Evolutionary conservation across 2,113 vertebrate genomes (phyloP), one percentile per base, ranked within the genome.

Genomic region (Spheniscus mendiculus): DNA sequence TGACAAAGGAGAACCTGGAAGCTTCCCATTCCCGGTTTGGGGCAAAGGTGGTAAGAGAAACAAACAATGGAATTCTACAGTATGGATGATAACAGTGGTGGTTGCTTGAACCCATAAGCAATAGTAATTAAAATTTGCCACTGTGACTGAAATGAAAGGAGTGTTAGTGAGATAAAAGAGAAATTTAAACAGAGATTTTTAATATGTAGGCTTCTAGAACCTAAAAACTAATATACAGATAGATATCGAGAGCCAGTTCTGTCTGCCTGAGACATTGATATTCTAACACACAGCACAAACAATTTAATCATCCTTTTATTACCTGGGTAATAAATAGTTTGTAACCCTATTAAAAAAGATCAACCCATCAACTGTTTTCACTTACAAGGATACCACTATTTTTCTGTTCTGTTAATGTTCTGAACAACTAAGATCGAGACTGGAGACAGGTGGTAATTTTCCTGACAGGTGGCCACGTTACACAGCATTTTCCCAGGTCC

Each of bases 381-480:
- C 32, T 65, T 80, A 42, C 1, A 56, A 19, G 8, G 14, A 59
- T 69, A 84, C 14, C 21, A 61, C 20, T 91, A 5, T 63, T 95
- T 77, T 84, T 83, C 40, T 72, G 14, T 66, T 49, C 42, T 82
- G 17, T 32, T 83, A 78, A 50, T 66, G 32, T 59, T 87, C 82
- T 34, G n/a, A 89, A 92, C 23, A 3, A 26, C 47, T 47, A 62
- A 84, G 55, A 90, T 65, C 32, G 71, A 86, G 71, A 56, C 12
- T 52, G 55, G 44, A 73, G 83, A 71, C 67, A 94, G 50, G 82
- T 87, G 65, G 83, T 67, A 63, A 81, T 95, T 93, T 93, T 94
- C 79, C 71, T 94, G 76, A 93, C 92, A 89, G 82, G 82, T 94
- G 90, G 71, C 67, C n/a, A 59, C 47, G 47, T 62, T 55, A 78